Base-by-base conservation (phyloP, 2,113 vertebrate species). In the Panurus biarmicus region DNA sequence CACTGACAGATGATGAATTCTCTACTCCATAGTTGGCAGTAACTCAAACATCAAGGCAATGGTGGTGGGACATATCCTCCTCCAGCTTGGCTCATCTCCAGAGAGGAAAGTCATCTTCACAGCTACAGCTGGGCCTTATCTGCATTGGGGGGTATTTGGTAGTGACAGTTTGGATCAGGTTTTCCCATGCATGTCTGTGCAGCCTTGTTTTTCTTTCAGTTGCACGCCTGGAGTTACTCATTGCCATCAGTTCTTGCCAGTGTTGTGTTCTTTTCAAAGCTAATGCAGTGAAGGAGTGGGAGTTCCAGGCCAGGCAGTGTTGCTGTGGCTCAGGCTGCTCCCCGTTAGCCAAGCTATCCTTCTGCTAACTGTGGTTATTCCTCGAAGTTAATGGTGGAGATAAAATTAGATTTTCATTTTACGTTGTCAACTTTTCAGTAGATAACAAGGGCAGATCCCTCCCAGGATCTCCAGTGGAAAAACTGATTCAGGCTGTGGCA, bases 1-100 rank as follows among this genome's bases (percentile, higher is more conserved):
- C 93, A 95, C 87, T 96, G 93, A 71, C 82, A 93, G 93, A 95
- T 96, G 94, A 96, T 91, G 94, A 86, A 95, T 96, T 75, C 61
- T 85, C 61, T 93, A 7, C 44, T 87, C 57, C 38, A 38, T 73
- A 92, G 85, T 40, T 96, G 94, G 89, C 91, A 94, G 77, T 88
- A 95, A 80, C 88, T 95, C 91, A 95, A 94, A 89, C 89, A 61
- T 87, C 77, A 76, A 94, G 88, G 95, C 75, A 90, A 28, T 71
- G 91, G 51, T 88, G 87, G 85, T 85, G 75, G 85, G 94, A 91
- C 78, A 72, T 47, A 61, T 92, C 94, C 89, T 96, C 91, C 84
- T 80, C 73, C 73, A 85, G 70, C 82, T 44, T 96, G 89, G 94
- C 96, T 93, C 36, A 28, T 89, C 84, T 95, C 96, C 93, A 96